These are phyloP conservation scores for Onychorhynchus coronatus DNA, from an alignment of 2,113 vertebrate species.

Conservation along the genomic window DNA sequence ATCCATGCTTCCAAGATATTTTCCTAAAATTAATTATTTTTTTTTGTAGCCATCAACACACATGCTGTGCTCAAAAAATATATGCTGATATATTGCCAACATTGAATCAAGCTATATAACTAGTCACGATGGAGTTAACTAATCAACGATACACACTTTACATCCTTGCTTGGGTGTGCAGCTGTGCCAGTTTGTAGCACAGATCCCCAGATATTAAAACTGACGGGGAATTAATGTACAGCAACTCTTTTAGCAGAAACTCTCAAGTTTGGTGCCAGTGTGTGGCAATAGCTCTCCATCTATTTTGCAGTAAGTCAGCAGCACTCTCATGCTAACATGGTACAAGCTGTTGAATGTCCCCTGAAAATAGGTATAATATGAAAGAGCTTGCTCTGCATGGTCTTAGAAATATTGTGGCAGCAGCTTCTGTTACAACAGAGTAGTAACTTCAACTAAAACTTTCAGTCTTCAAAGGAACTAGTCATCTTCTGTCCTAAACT, in stretches of 20 bases:
- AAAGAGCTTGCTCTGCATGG: background rate
- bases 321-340: accelerated
- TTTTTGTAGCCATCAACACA: background rate
- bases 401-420: background rate
- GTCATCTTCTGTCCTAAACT: background rate
- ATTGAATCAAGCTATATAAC: background rate
- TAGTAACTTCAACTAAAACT: background rate
- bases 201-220: background rate
- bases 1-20: background rate
- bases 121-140: background rate
- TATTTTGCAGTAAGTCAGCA: background rate
- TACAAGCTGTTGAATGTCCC: background rate
- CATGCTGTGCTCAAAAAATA: background rate
- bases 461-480: background rate
- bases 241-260: background rate
- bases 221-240: background rate
- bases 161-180: background rate
- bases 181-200: background rate
- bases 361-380: accelerated
- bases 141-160: background rate
- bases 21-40: background rate
- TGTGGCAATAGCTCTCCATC: background rate
- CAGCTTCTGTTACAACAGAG: background rate
- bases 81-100: background rate
- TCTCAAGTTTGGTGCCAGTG: background rate